Percentiles rank a stretch among this genome's conserved stretches.
Conservation (phyloP, 2,113 vertebrate genomes). For the Sylvilagus bachmani region DNA sequence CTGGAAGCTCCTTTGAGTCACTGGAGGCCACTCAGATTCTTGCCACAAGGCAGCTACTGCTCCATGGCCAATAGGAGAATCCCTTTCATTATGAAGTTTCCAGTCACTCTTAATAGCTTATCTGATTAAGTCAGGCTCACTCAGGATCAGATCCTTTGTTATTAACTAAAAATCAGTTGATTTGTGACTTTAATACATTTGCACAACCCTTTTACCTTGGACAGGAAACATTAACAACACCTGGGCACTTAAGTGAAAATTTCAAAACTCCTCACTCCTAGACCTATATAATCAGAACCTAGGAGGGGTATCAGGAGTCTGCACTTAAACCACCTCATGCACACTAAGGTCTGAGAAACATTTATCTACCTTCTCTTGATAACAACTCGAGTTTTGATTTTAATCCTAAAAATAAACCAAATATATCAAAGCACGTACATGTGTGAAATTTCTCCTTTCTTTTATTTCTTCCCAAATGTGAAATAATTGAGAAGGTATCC, state of each 20-base stretch:
- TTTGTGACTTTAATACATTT: neutral
- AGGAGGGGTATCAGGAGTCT: neutral
- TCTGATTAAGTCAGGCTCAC: neutral
- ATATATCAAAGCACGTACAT: neutral
- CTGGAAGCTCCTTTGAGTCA: neutral
- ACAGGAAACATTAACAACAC: neutral
- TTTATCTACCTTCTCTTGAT: neutral
- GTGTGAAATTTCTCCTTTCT: neutral
- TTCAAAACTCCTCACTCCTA: neutral
- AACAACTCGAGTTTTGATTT: neutral
- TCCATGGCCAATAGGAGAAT: neutral
- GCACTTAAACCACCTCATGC: neutral
- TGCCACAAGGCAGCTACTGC: neutral
- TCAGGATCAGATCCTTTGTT: neutral
- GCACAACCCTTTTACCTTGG: neutral
- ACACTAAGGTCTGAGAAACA: neutral
- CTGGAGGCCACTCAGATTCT: neutral
- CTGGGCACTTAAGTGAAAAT: neutral
- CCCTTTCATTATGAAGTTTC: neutral
- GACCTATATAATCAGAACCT: neutral
- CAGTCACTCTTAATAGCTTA: neutral
- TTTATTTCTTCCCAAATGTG: neutral
- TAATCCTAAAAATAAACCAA: neutral
- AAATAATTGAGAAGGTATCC: neutral
- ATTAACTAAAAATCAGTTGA: conserved; percentile 34